Conservation (phyloP, 2,113 vertebrate species). For the Salvelinus fontinalis region DNA sequence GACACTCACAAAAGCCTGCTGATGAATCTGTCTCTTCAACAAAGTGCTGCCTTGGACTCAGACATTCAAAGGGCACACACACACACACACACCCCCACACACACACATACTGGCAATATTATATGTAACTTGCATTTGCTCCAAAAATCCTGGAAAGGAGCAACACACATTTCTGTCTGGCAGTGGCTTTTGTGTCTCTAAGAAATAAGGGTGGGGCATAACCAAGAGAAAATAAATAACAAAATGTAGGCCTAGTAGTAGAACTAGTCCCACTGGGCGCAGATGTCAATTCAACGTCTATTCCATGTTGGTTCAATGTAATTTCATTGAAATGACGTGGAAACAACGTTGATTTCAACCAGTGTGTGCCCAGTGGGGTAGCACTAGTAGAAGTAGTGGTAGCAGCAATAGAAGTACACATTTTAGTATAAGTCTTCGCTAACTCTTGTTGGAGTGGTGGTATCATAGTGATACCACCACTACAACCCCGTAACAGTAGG, state of each 20-base stretch:
- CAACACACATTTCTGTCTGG: constrained; percentile 44
- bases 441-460: too few relatives aligned
- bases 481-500: neutral
- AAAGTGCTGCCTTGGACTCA: constrained; percentile 35
- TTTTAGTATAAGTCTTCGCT: too few relatives aligned
- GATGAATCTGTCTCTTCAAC: constrained; percentile 71
- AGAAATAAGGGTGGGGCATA: constrained; percentile 53
- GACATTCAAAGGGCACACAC: neutral
- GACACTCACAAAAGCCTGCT: constrained; percentile 60
- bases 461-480: too few relatives aligned
- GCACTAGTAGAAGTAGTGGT: neutral
- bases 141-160: constrained; percentile 49
- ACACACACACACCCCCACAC: too few relatives aligned
- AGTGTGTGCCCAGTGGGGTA: too few relatives aligned
- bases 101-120: neutral
- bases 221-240: neutral
- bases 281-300: too few relatives aligned
- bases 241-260: too few relatives aligned
- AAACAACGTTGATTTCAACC: too few relatives aligned
- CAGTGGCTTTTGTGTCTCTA: constrained; percentile 51
- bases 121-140: constrained; percentile 44
- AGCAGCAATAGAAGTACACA: neutral
- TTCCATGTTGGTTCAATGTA: too few relatives aligned
- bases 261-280: too few relatives aligned
- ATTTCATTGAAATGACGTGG: too few relatives aligned